Evolutionary conservation across 2,113 vertebrate species (phyloP).

Genomic region (Phaethon lepturus): DNA sequence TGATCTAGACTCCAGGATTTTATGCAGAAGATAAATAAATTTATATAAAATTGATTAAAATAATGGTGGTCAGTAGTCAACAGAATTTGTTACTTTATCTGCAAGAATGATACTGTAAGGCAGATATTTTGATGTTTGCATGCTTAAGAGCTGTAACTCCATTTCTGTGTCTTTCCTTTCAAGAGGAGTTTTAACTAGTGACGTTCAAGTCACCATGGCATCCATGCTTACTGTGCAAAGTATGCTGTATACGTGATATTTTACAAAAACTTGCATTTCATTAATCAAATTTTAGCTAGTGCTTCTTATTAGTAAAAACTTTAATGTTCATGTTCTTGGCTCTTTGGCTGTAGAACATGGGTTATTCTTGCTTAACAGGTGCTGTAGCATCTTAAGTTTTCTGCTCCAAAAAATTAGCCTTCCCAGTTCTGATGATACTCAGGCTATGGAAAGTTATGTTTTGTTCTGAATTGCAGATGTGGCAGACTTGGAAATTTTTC

Average conservation of each 20-base stretch:
- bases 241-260: not conserved
- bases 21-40: not conserved
- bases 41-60: not conserved
- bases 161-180: not conserved
- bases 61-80: not conserved
- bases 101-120: not conserved
- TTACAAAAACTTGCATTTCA: not conserved
- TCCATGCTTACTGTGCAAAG: not conserved
- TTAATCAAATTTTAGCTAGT: not conserved
- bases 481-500: not conserved
- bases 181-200: not conserved
- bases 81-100: not conserved
- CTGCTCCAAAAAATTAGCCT: not conserved
- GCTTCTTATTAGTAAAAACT: not conserved
- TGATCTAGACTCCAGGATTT: not conserved
- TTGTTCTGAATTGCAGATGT: not conserved
- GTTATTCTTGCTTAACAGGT: not conserved
- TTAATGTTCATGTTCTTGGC: not conserved
- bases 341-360: not conserved
- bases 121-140: not conserved
- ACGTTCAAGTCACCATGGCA: rapidly evolving
- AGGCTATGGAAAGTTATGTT: not conserved
- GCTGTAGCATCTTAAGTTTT: not conserved
- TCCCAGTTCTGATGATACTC: not conserved
- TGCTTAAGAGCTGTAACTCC: not conserved